Conservation (phyloP, 2,113 vertebrate genomes). For the Nesogale talazaci region DNA sequence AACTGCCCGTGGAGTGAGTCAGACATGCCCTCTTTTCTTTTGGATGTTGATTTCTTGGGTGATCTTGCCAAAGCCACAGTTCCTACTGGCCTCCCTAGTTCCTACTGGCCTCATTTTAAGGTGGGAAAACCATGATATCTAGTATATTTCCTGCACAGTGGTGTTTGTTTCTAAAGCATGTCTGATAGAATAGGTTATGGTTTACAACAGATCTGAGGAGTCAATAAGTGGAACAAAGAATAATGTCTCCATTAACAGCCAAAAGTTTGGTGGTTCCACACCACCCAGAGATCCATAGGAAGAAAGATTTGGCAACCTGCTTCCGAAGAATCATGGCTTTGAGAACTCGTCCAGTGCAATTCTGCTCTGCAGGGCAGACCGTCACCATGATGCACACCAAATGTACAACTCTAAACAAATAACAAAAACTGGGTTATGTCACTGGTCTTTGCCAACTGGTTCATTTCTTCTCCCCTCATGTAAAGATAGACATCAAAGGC, state of each 20-base stretch:
- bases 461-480: not conserved
- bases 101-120: conserved; percentile 1
- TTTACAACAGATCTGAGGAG: not conserved
- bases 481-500: not conserved
- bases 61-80: not conserved
- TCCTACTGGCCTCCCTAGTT: not conserved
- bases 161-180: not conserved
- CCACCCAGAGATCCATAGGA: not conserved
- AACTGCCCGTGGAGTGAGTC: not conserved
- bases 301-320: not conserved
- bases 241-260: not conserved
- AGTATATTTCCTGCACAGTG: not conserved
- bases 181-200: not conserved
- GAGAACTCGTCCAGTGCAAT: not conserved
- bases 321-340: not conserved
- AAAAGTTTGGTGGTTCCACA: not conserved
- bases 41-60: not conserved
- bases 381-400: not conserved
- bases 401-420: not conserved
- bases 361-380: fast-evolving
- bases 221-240: not conserved
- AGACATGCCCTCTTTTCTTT: not conserved
- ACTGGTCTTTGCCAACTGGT: not conserved
- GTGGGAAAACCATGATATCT: not conserved
- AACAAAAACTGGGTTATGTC: not conserved